phyloP scores from a whole-genome alignment of 2,797 vertebrate species.

The Squalus acanthias region DNA sequence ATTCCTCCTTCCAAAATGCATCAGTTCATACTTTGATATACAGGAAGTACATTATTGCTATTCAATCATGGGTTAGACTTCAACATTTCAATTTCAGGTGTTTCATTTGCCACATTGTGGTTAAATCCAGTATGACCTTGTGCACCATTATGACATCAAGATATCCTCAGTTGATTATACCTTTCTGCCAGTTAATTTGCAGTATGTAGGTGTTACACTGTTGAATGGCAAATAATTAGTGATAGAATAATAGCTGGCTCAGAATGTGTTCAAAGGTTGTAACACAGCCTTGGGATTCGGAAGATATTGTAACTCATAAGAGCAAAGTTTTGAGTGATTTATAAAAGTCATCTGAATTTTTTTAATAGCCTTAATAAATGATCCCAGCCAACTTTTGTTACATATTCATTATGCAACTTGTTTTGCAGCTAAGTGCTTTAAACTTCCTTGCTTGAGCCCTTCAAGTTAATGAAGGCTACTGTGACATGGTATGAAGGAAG shows the following conservation, averaged over 20 bases:
- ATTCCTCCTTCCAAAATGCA: background rate
- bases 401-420: background rate
- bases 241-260: background rate
- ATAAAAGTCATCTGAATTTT: background rate
- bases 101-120: background rate
- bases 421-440: background rate
- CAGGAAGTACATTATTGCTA: too few species aligned
- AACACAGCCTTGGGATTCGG: background rate
- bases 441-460: background rate
- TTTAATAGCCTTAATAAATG: background rate
- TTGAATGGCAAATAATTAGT: background rate
- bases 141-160: slow-evolving; percentile 4
- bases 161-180: background rate
- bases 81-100: background rate
- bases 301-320: background rate
- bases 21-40: background rate
- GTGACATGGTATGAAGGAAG: background rate
- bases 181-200: background rate
- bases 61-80: background rate
- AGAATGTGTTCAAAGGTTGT: background rate
- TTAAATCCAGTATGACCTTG: background rate
- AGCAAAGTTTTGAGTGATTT: background rate
- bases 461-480: background rate
- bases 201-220: background rate
- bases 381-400: background rate